Evolutionary conservation across 2,888 invertebrate species (phyloP), one percentile per base, ranked within the genome.

Genomic region (Sesia bembeciformis): DNA sequence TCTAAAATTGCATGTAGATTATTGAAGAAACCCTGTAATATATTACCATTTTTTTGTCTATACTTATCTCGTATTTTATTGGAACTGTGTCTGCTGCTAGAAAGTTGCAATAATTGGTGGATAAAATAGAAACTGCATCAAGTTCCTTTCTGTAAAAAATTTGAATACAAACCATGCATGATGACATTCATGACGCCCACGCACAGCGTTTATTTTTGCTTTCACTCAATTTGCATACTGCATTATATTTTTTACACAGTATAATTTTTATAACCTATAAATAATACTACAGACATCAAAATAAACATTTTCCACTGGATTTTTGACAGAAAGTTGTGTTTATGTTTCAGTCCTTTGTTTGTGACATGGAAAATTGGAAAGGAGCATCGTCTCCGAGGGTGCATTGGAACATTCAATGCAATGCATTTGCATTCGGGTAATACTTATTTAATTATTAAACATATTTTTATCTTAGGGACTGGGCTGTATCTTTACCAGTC

Each of bases 321-420:
- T 42, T 3, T 42, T 42, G 3, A 42, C 42, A 42, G 7, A 6
- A 42, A 42, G 5, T 42, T 49, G 8, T 40, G 43, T 57, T 64
- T 3, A 63, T 62, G 69, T 91, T 91, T 60, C 90, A 97, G 97
- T 86, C 99, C 99, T 55, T 91, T 99, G 76, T 99, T 99, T 91
- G 99, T 99, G 64, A 99, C 99, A 60, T 99, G 99, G 99, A 97
- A 97, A 89, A 97, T 97, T 77, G 99, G 99, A 54, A 95, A 96
- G 78, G 98, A 98, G 77, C 95, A 96, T 74, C 93, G 97, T 62
- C 92, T 99, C 60, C 93, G 99, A 62, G 99, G 99, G 53, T 99
- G 99, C 89, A 99, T 99, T 78, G 99, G 99, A 58, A 99, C 99
- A 52, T 99, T 99, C 84, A 97, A 97, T 81, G 96, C 98, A 55